phyloP scores from a whole-genome alignment of 1,140 invertebrate species.

The Anoplolepis gracilipes region DNA sequence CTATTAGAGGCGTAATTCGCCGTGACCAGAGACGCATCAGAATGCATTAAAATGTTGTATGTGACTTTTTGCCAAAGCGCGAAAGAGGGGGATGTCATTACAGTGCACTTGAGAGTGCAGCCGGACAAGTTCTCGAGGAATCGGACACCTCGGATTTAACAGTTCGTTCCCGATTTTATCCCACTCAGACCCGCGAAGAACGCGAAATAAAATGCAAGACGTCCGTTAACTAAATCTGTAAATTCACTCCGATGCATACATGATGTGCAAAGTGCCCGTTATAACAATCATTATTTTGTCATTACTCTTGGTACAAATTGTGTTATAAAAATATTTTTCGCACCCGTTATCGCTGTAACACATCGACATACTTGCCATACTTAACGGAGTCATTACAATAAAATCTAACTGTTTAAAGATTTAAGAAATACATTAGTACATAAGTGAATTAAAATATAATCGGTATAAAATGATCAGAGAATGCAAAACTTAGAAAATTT shows the following conservation, averaged over 20 bases:
- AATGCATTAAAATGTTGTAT: constrained; percentile 63
- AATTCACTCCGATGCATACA: background rate
- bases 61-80: constrained; percentile 49
- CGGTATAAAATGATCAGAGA: background rate
- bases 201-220: background rate
- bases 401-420: constrained; percentile 13
- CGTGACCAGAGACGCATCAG: constrained; percentile 67
- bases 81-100: constrained; percentile 43
- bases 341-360: background rate
- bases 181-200: background rate
- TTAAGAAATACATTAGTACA: background rate
- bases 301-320: background rate
- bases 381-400: background rate
- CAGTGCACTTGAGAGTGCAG: constrained; percentile 1
- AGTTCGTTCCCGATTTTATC: constrained; percentile 20
- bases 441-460: constrained; percentile 3
- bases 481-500: background rate
- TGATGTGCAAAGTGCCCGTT: constrained; percentile 18
- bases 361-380: background rate
- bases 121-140: constrained; percentile 13
- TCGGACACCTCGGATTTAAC: constrained; percentile 12
- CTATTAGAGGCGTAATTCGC: constrained; percentile 68
- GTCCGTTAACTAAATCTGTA: constrained; percentile 35
- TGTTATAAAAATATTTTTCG: background rate
- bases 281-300: constrained; percentile 28